phyloP scores from a whole-genome alignment of 2,113 vertebrate genomes.

The Hirundichthys speculiger region DNA sequence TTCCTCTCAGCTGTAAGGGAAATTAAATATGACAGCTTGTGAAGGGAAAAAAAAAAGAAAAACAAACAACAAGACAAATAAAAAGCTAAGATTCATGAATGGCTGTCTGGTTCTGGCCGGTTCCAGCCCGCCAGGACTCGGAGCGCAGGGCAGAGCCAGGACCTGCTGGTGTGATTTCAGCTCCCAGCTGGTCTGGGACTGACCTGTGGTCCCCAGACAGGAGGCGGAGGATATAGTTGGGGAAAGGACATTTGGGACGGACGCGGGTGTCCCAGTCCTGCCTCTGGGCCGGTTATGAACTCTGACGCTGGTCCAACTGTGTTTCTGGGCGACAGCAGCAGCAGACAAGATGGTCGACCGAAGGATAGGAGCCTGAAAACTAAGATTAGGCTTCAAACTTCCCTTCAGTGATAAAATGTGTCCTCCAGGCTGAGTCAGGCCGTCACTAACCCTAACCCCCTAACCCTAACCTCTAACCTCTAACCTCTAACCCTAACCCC shows the following conservation, averaged over 20 bases:
- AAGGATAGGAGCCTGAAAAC: no score
- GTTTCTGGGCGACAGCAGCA: not conserved
- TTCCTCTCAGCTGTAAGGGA: no score
- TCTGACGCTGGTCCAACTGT: not conserved
- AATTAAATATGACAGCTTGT: not conserved
- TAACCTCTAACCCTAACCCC: no score
- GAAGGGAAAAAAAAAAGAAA: slow-evolving; percentile 6
- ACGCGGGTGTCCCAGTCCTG: not conserved
- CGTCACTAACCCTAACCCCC: no score
- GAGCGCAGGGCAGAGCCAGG: slow-evolving; percentile 30
- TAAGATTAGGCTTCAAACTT: no score
- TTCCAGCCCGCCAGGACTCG: slow-evolving; percentile 4
- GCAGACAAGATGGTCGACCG: no score
- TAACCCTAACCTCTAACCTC: no score
- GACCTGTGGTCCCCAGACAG: slow-evolving; percentile 25
- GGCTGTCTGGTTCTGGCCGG: not conserved
- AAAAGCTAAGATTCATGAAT: not conserved
- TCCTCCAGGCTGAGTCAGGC: no score
- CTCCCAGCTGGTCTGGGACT: slow-evolving; percentile 46
- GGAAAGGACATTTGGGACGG: slow-evolving; percentile 15
- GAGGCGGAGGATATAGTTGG: slow-evolving; percentile 24
- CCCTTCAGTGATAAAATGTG: no score
- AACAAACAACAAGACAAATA: not conserved
- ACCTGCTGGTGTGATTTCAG: slow-evolving; percentile 42
- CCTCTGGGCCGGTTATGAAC: not conserved